Percentiles rank a stretch among this genome's conserved stretches.
Evolutionary conservation across 1,140 invertebrate species (phyloP).

Genomic region (Psix sp.): DNA sequence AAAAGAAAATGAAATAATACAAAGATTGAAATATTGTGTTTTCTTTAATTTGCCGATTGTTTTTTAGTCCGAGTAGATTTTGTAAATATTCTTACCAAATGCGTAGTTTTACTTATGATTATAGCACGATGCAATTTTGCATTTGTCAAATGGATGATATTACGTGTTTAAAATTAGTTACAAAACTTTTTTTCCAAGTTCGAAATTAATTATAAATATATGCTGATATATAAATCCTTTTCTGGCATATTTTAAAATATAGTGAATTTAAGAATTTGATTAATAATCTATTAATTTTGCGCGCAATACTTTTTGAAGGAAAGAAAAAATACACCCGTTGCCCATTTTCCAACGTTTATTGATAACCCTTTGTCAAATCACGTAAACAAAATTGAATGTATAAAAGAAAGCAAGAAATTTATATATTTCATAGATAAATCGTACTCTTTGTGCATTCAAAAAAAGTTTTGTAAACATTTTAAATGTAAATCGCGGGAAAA

Average conservation of each 20-base stretch:
- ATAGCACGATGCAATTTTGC: too few species aligned
- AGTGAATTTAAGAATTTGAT: neutral
- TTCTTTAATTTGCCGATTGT: too few species aligned
- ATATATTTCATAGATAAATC: neutral
- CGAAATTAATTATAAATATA: too few species aligned
- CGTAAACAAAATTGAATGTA: conserved; percentile 12
- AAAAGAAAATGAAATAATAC: neutral
- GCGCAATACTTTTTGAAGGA: conserved; percentile 6
- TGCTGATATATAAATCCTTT: neutral
- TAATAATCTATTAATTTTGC: conserved; percentile 1
- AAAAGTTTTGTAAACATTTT: too few species aligned
- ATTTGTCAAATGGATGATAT: too few species aligned
- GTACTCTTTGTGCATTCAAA: neutral
- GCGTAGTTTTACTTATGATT: too few species aligned
- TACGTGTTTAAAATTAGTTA: too few species aligned
- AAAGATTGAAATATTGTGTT: too few species aligned
- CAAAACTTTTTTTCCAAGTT: too few species aligned
- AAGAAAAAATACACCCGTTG: neutral
- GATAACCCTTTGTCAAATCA: conserved; percentile 38
- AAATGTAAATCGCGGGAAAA: too few species aligned
- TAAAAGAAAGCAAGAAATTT: conserved; percentile 12
- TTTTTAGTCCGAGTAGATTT: too few species aligned
- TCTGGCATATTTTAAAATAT: neutral
- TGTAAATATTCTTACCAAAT: too few species aligned
- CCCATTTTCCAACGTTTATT: conserved; percentile 11